phyloP scores from a whole-genome alignment of 2,113 vertebrate species.

The Ramphastos sulfuratus region DNA sequence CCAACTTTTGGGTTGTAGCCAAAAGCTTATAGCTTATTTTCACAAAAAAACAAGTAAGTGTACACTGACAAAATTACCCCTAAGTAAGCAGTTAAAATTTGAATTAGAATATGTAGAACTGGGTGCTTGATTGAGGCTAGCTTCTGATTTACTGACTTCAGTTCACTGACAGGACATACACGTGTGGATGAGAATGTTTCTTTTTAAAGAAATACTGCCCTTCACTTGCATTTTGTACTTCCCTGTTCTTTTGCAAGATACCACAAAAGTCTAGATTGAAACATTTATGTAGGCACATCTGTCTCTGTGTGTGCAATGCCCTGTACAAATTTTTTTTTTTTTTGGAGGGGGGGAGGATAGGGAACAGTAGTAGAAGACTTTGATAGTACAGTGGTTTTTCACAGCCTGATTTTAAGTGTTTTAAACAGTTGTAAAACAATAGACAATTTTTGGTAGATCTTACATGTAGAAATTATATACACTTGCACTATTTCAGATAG shows the following conservation, averaged over 20 bases:
- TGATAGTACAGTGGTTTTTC: not conserved
- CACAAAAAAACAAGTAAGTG: not conserved
- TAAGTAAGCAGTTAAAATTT: not conserved
- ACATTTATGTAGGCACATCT: not conserved
- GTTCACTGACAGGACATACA: not conserved
- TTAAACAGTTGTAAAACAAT: not conserved
- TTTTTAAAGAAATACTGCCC: not conserved
- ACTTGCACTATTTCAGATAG: not conserved
- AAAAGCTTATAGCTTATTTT: not conserved
- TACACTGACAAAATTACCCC: not conserved
- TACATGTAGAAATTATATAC: not conserved
- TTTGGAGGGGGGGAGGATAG: not conserved
- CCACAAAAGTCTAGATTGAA: not conserved
- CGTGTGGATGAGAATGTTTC: accelerated
- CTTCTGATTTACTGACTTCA: not conserved
- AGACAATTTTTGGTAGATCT: not conserved
- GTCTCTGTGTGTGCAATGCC: not conserved
- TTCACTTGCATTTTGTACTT: not conserved
- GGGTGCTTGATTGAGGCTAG: not conserved
- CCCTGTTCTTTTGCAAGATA: not conserved
- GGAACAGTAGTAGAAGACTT: not conserved
- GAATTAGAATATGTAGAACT: not conserved
- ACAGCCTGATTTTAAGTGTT: not conserved
- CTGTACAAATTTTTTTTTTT: not conserved
- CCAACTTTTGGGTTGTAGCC: not conserved